Conservation (phyloP, 2,797 vertebrate species). For the Myripristis murdjan region DNA sequence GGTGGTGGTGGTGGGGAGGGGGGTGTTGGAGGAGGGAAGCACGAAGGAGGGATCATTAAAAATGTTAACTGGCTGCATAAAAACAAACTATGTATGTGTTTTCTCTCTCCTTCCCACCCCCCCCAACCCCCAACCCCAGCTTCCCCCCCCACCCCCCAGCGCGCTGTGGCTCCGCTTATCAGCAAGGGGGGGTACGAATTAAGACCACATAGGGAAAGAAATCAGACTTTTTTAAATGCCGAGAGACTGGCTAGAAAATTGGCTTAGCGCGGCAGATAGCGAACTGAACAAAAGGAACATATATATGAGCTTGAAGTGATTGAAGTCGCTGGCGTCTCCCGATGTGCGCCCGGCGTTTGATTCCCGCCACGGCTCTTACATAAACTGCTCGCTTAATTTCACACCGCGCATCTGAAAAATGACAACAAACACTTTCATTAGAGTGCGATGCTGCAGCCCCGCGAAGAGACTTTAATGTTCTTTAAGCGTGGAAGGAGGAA, state of each 20-base stretch:
- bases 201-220: slow-evolving; percentile 90
- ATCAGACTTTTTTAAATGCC: slow-evolving; percentile 89
- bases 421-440: slow-evolving; percentile 92
- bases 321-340: slow-evolving; percentile 89
- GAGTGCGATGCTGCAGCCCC: slow-evolving; percentile 83
- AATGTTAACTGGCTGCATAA: slow-evolving; percentile 84
- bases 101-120: slow-evolving; percentile 67
- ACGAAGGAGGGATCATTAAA: slow-evolving; percentile 81
- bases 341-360: slow-evolving; percentile 89
- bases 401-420: slow-evolving; percentile 88
- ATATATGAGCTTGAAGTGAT: slow-evolving; percentile 92
- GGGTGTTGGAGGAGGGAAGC: slow-evolving; percentile 20
- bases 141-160: slow-evolving; percentile 53
- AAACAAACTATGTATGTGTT: slow-evolving; percentile 64
- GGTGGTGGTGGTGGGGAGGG: slow-evolving; percentile 24
- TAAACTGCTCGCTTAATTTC: slow-evolving; percentile 93
- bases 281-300: slow-evolving; percentile 91
- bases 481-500: slow-evolving; percentile 76
- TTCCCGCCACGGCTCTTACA: slow-evolving; percentile 91
- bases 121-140: no score
- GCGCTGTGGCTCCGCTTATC: slow-evolving; percentile 84
- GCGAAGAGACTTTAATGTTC: slow-evolving; percentile 86
- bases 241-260: slow-evolving; percentile 96
- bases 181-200: slow-evolving; percentile 78
- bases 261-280: slow-evolving; percentile 92